These are phyloP conservation scores for Hapalemur alaotrensis DNA, from an alignment of 2,797 vertebrate species.

Conservation along the genomic window DNA sequence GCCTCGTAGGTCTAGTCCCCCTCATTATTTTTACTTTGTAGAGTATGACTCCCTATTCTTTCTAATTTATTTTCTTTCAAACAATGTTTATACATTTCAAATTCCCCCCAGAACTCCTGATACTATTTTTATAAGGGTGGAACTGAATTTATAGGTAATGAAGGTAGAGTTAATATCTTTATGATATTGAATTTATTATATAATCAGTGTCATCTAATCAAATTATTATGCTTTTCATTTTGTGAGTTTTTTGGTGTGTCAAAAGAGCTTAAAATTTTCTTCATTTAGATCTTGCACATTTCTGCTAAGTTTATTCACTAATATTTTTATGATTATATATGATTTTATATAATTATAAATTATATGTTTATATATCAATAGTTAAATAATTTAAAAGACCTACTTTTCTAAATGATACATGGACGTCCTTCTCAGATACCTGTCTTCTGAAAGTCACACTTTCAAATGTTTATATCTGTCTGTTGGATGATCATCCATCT, in stretches of 20 bases:
- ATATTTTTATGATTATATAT: not conserved
- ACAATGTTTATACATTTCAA: not conserved
- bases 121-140: not conserved
- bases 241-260: not conserved
- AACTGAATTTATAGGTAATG: not conserved
- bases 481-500: accelerated
- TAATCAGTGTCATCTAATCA: not conserved
- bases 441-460: not conserved
- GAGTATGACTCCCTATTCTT: not conserved
- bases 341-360: not conserved
- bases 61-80: not conserved
- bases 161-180: not conserved
- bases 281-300: not conserved
- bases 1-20: not conserved
- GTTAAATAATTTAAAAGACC: not conserved
- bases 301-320: not conserved
- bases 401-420: not conserved
- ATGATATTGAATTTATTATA: not conserved
- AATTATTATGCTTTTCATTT: not conserved
- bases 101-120: not conserved
- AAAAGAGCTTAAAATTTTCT: not conserved
- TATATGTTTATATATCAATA: not conserved
- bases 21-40: slow-evolving; percentile 21
- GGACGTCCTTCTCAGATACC: not conserved
- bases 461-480: not conserved